Evolutionary conservation across 1,140 invertebrate genomes (phyloP).

Genomic region (Polypedilum vanderplanki): DNA sequence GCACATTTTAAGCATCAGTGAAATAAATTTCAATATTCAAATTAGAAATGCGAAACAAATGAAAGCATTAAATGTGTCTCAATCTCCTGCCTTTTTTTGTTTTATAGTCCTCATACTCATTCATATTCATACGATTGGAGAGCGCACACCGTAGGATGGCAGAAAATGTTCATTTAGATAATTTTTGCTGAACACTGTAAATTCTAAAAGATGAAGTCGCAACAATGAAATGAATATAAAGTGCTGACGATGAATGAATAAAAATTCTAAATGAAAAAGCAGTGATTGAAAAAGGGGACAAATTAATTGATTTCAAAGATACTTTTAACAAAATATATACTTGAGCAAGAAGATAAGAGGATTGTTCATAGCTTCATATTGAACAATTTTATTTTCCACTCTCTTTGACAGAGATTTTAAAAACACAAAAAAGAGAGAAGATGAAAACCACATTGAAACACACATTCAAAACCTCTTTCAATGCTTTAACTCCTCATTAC

Average conservation of each 20-base stretch:
- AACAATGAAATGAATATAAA: slow-evolving; percentile 20
- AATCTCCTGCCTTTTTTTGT: slow-evolving; percentile 3
- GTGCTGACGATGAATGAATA: slow-evolving; percentile 14
- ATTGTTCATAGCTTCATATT: slow-evolving; percentile 10
- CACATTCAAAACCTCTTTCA: neutral
- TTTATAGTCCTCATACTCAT: neutral
- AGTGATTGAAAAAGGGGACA: neutral
- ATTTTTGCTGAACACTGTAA: slow-evolving; percentile 10
- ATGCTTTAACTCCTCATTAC: neutral
- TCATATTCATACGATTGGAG: neutral
- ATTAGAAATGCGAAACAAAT: neutral
- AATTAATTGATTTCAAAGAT: slow-evolving; percentile 26
- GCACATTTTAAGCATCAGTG: neutral
- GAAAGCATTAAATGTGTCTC: slow-evolving; percentile 6
- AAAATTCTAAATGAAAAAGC: neutral
- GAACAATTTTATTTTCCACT: neutral
- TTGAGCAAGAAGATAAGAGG: slow-evolving; percentile 22
- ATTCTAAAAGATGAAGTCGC: slow-evolving; percentile 8
- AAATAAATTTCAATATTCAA: slow-evolving; percentile 20
- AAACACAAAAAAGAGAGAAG: slow-evolving; percentile 13
- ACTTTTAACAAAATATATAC: neutral
- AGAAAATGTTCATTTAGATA: slow-evolving; percentile 26
- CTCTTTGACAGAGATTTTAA: neutral
- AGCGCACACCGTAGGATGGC: neutral
- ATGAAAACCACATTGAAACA: slow-evolving; percentile 10